A percentile compares a stretch with the other conserved stretches of the same genome.
phyloP scores from a whole-genome alignment of 2,797 vertebrate species.

The Chaunax sp. region DNA sequence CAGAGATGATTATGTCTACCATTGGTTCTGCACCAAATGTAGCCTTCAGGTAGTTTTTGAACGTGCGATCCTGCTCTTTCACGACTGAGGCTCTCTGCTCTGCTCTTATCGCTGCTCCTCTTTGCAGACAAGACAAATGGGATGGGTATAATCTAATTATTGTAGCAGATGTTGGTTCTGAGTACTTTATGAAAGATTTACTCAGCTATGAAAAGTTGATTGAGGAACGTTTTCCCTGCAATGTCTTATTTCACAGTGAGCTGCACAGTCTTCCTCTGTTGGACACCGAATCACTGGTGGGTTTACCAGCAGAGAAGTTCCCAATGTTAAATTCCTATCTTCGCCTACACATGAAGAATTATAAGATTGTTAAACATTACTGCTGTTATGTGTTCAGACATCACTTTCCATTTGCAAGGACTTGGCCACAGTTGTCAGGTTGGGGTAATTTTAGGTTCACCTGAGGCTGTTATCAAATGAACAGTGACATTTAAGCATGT shows the following conservation, averaged over 20 bases:
- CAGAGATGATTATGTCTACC: slow-evolving; percentile 62
- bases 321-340: slow-evolving; percentile 32
- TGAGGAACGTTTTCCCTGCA: slow-evolving; percentile 18
- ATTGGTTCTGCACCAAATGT: slow-evolving; percentile 42
- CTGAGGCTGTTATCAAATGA: slow-evolving; percentile 17
- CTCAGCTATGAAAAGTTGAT: slow-evolving; percentile 46
- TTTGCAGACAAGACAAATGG: slow-evolving; percentile 45
- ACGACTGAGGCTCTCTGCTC: slow-evolving; percentile 8
- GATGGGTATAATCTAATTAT: slow-evolving; percentile 70
- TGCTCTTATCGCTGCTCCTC: slow-evolving; percentile 29
- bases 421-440: slow-evolving; percentile 33
- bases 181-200: slow-evolving; percentile 50
- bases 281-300: slow-evolving; percentile 6
- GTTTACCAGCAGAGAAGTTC: slow-evolving; percentile 18
- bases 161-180: slow-evolving; percentile 65
- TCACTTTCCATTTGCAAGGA: slow-evolving; percentile 39
- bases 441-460: slow-evolving; percentile 43
- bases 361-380: slow-evolving; percentile 53
- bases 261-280: slow-evolving; percentile 32
- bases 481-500: slow-evolving; percentile 32
- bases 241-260: slow-evolving; percentile 51
- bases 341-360: slow-evolving; percentile 45
- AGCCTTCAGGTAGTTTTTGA: slow-evolving; percentile 40
- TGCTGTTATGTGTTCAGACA: slow-evolving; percentile 18
- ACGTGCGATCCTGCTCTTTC: slow-evolving; percentile 19